These are phyloP conservation scores for Sinella curviseta DNA, from an alignment of 1,140 invertebrate genomes.

Conservation along the genomic window DNA sequence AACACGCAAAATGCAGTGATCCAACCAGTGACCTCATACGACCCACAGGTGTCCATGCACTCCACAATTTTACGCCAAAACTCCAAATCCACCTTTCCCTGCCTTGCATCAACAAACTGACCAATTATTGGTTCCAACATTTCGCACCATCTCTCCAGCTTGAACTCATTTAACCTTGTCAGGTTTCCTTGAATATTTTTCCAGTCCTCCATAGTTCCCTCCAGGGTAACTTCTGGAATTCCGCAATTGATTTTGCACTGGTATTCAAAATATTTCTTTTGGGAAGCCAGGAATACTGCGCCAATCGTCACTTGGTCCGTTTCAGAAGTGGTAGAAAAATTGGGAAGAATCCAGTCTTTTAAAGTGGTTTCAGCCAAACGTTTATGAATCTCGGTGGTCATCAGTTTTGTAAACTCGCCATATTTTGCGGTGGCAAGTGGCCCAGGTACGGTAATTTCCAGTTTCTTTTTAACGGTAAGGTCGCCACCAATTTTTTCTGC, in stretches of 20 bases:
- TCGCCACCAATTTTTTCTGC: conserved; percentile 29
- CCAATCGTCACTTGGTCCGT: conserved; percentile 27
- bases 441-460: neutral
- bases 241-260: neutral
- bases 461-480: conserved; percentile 28
- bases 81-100: neutral
- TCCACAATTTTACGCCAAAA: conserved; percentile 33
- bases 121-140: conserved; percentile 26
- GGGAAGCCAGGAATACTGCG: conserved; percentile 17
- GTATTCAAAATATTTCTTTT: conserved; percentile 12
- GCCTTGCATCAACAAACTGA: conserved; percentile 30
- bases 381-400: neutral
- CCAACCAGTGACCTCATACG: conserved; percentile 25
- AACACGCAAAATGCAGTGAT: conserved; percentile 31
- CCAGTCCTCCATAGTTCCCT: too few species aligned
- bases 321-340: conserved; percentile 29
- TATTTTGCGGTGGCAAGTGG: neutral
- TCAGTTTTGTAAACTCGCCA: neutral
- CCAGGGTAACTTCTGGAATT: conserved; percentile 25
- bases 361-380: neutral
- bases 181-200: conserved; percentile 30
- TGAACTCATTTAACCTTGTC: conserved; percentile 15
- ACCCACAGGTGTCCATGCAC: conserved; percentile 8
- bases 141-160: conserved; percentile 18
- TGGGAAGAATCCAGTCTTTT: too few species aligned